A percentile compares a stretch with the other conserved stretches of the same genome.
phyloP scores from a whole-genome alignment of 2,888 invertebrate species.

The Schizotus pectinicornis region DNA sequence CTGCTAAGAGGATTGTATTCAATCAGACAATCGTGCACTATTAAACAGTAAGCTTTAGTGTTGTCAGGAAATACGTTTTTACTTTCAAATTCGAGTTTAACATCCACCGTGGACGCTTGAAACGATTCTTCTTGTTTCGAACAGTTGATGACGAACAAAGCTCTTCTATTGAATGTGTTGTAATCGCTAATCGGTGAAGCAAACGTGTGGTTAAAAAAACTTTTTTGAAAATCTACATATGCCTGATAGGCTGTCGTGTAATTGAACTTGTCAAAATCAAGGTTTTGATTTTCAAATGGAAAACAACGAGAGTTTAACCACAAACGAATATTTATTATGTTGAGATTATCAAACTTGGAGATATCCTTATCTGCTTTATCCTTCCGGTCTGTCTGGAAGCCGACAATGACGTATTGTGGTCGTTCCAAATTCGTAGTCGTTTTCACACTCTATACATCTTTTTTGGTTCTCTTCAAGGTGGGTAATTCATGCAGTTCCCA shows the following conservation, averaged over 20 bases:
- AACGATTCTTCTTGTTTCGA: constrained; percentile 8
- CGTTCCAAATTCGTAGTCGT: constrained; percentile 37
- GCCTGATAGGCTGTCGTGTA: no score
- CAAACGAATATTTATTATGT: constrained; percentile 15
- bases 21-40: constrained; percentile 22
- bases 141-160: constrained; percentile 9
- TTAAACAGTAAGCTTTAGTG: constrained; percentile 17
- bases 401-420: constrained; percentile 52
- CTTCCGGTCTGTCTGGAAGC: constrained; percentile 52
- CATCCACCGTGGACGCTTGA: constrained; percentile 11
- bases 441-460: constrained; percentile 38
- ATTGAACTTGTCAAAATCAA: no score
- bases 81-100: constrained; percentile 18
- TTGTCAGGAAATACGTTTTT: constrained; percentile 3
- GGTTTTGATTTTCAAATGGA: no score
- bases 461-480: constrained; percentile 15
- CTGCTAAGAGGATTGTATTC: no score
- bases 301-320: constrained; percentile 19
- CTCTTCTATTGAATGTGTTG: constrained; percentile 5
- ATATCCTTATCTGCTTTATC: constrained; percentile 30
- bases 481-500: constrained; percentile 30
- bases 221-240: constrained; percentile 1
- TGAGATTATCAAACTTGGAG: constrained; percentile 17
- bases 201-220: constrained; percentile 5
- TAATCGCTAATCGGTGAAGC: constrained; percentile 8